Evolutionary conservation across 2,888 invertebrate species (phyloP).

Genomic region (Dryobota labecula): DNA sequence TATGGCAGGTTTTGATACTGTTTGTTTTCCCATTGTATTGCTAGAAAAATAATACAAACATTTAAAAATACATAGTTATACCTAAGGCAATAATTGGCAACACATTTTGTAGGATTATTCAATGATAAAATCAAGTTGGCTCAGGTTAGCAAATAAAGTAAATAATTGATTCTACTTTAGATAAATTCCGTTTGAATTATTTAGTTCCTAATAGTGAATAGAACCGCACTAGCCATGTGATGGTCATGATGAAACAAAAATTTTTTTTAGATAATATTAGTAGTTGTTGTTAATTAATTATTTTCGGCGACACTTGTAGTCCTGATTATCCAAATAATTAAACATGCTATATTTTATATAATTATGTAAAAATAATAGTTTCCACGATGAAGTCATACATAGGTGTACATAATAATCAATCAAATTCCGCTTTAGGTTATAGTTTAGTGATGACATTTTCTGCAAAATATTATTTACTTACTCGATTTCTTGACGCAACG

Average conservation of each 20-base stretch:
- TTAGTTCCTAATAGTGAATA: conserved; percentile 1
- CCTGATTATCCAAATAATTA: not conserved
- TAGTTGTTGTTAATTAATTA: not conserved
- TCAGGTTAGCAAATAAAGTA: not conserved
- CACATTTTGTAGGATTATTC: conserved; percentile 1
- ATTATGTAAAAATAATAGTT: conserved; percentile 69
- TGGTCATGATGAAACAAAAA: conserved; percentile 51
- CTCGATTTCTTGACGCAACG: conserved; percentile 85
- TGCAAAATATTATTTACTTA: conserved; percentile 73
- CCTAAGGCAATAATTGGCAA: not conserved
- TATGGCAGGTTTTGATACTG: conserved; percentile 86
- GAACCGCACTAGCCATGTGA: conserved; percentile 44
- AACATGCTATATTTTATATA: conserved; percentile 47
- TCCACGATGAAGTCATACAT: conserved; percentile 72
- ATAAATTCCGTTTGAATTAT: not conserved
- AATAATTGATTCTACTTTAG: not conserved
- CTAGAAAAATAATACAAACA: conserved; percentile 70
- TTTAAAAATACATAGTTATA: not conserved
- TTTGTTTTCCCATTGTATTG: conserved; percentile 82
- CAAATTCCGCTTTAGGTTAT: conserved; percentile 78
- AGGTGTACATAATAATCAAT: conserved; percentile 77
- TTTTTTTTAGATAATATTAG: conserved; percentile 31
- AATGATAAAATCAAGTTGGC: conserved; percentile 30
- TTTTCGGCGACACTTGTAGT: not conserved
- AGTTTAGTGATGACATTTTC: conserved; percentile 54